Evolutionary conservation across 2,797 vertebrate species (phyloP), one percentile per base, ranked within the genome.

Genomic region (Simalia tracyae): DNA sequence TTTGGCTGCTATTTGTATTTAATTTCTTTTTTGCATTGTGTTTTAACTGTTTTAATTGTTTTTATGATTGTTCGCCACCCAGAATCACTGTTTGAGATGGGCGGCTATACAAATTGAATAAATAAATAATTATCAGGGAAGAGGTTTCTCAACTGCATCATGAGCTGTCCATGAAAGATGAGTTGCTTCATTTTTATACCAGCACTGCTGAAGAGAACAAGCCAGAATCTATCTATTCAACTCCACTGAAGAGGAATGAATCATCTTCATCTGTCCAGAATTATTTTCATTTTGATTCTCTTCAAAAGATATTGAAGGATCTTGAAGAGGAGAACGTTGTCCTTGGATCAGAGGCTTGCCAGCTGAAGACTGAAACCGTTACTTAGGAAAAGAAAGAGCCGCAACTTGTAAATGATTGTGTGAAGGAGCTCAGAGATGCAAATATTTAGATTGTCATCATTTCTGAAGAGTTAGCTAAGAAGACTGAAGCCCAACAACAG

Each of bases 301-400:
- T 99, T 93, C 99, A 99, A 92, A 99, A 98, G 98, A 99, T 99
- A 96, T 98, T 99, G 84, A 99, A 99, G 97, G 99, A 99, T 94
- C 98, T 99, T 28, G 99, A 99, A 95, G 99, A 99, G 92, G 99
- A 99, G 96, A 99, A 99, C 8, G 98, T 99, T 57, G 98, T 98
- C 1, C 97, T 99, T 90, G 98, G 99, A 91, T 99, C 98, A 10
- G 98, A 99, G 98, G 99, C 99, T 42, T 99, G 97, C 95, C 99
- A 99, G 95, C 97, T 99, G 96, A 98, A 99, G 98, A 99, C 98
- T 0, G 99, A 99, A 97, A 99, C 99, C 0, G 98, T 99, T 95
- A 98, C 97, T 2, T 99, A 99, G 0, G 99, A 99, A 95, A 99
- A 99, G 93, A 99, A 99, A 92, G 99, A 99, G 90, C 99, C 99